Percentiles rank a stretch among this genome's conserved stretches.
Conservation (phyloP, 2,797 vertebrate genomes). For the Characodon lateralis region DNA sequence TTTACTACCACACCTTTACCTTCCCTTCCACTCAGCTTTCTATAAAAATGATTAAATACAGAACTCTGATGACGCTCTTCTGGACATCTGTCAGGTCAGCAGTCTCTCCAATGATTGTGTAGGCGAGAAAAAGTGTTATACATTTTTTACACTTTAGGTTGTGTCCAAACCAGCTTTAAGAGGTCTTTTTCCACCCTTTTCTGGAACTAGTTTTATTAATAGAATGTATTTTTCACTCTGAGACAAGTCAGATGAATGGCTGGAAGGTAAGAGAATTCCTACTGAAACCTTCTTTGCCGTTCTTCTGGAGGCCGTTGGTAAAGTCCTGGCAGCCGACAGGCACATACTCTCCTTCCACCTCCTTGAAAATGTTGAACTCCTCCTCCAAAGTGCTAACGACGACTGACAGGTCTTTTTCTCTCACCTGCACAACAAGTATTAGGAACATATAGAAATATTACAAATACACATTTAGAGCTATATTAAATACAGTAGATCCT, state of each 20-base stretch:
- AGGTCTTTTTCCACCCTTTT: neutral
- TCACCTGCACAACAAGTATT: conserved; percentile 80
- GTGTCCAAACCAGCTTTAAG: neutral
- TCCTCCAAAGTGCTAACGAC: conserved; percentile 89
- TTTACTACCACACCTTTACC: too few species aligned
- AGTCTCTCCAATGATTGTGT: too few species aligned
- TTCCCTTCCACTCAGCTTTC: too few species aligned
- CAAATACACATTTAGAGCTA: neutral
- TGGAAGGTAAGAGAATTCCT: neutral
- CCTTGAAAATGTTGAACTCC: conserved; percentile 92
- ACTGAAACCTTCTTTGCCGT: conserved; percentile 81
- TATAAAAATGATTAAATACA: too few species aligned
- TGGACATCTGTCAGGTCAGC: too few species aligned
- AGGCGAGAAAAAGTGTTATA: neutral
- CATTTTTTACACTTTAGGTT: neutral
- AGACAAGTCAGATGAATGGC: neutral
- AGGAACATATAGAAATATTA: neutral
- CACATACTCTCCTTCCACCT: conserved; percentile 88
- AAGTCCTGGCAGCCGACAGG: conserved; percentile 79
- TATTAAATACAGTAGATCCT: neutral
- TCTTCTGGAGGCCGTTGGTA: conserved; percentile 85
- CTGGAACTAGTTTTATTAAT: neutral
- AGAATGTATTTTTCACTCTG: neutral
- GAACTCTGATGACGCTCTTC: too few species aligned
- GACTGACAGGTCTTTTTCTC: conserved; percentile 90